Evolutionary conservation across 2,113 vertebrate species (phyloP).

Genomic region (Globicephala melas): DNA sequence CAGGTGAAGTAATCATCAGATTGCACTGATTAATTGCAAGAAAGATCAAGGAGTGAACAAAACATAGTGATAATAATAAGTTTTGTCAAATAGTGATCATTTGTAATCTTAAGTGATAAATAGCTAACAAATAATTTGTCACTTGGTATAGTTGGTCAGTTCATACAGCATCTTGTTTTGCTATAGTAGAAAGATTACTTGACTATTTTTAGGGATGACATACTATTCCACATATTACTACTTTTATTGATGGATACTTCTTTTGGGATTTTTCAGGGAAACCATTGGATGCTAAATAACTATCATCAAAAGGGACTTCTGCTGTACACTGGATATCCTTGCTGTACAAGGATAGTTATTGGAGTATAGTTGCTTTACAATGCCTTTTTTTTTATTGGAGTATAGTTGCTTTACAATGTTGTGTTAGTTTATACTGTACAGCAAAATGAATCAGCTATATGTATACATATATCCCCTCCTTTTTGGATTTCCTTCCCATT

Average conservation of each 20-base stretch:
- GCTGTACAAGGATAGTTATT: no score
- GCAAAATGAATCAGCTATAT: no score
- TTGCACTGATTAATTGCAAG: neutral
- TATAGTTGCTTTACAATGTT: no score
- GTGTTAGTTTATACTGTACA: no score
- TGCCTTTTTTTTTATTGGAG: neutral
- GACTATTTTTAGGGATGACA: neutral
- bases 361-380: no score
- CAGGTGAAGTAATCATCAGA: neutral
- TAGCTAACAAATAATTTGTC: neutral
- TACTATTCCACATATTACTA: neutral
- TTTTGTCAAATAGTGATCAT: neutral
- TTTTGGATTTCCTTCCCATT: no score
- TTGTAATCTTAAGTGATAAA: neutral
- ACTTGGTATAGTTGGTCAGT: neutral
- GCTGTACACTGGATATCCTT: neutral
- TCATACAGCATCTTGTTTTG: neutral
- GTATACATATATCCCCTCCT: no score
- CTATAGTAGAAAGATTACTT: neutral
- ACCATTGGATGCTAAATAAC: neutral
- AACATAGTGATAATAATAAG: neutral
- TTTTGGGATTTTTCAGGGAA: neutral
- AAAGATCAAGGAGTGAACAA: neutral
- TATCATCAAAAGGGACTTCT: neutral
- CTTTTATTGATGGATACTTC: neutral